Base-by-base conservation (phyloP, 2,113 vertebrate species). In the Microcebus murinus region DNA sequence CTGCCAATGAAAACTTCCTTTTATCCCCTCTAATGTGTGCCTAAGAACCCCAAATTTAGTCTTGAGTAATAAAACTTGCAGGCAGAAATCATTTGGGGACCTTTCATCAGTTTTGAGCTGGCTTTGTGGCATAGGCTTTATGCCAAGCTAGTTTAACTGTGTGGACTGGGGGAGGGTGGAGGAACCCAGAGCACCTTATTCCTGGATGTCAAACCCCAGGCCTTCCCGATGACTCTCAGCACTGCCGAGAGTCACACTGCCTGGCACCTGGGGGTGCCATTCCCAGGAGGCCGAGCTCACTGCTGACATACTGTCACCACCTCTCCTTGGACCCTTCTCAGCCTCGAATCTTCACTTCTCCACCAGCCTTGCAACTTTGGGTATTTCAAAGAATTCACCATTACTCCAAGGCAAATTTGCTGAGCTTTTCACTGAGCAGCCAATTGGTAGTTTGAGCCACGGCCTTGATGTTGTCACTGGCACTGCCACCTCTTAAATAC, bases 291-390 rank as follows among this genome's bases (percentile, higher is more conserved):
- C 25, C 1, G 25, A 0, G 12, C 48, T 83, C 21, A 39, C 20
- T 2, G 2, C 0, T 1, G 6, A 59, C 57, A 52, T 3, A 8
- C 23, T 25, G 8, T n/a, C 4, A 4, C 29, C 20, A 29, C 8
- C 10, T 73, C 18, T 70, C 13, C 31, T 68, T 20, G 57, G 23
- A 39, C 18, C 12, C 13, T 17, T 55, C 23, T 36, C 73, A 86
- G 34, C 7, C 45, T 71, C 6, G 18, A 27, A 15, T 31, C 55
- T 67, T 67, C 39, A 9, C 4, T 12, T 71, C n/a, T 34, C 31
- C 17, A 63, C 23, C 15, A 45, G 29, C 5, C 27, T 92, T 42
- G 80, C 10, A 81, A 17, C 23, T 81, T 34, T 45, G 67, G 6
- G 4, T 63, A 21, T 42, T 31, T 77, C 15, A 31, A 48, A 67